Conservation (phyloP, 1,140 invertebrate species). For the Cotesia vestalis region DNA sequence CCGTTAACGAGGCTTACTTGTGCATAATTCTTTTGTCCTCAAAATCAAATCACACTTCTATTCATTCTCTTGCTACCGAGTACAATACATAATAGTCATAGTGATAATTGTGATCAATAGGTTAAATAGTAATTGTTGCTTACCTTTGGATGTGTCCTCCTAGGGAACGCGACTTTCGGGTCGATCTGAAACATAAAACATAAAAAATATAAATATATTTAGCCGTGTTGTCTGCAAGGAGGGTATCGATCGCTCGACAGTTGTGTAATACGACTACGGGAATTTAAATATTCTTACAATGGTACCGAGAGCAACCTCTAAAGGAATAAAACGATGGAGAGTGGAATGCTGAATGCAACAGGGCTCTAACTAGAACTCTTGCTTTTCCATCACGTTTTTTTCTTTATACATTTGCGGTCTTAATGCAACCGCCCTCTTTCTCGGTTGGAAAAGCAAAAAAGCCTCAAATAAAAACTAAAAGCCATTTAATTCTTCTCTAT, state of each 20-base stretch:
- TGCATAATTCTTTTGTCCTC: slow-evolving; percentile 29
- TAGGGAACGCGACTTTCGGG: slow-evolving; percentile 99
- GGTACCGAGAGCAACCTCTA: too few species aligned
- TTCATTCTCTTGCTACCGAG: not conserved
- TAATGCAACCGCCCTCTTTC: slow-evolving; percentile 1
- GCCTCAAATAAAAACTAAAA: not conserved
- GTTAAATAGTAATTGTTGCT: slow-evolving; percentile 59
- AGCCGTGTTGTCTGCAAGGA: not conserved
- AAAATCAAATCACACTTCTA: slow-evolving; percentile 10
- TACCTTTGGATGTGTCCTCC: slow-evolving; percentile 98
- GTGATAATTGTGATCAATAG: not conserved
- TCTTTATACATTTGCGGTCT: slow-evolving; percentile 2
- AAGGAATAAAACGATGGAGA: too few species aligned
- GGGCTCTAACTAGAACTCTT: not conserved
- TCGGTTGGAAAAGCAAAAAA: slow-evolving; percentile 9
- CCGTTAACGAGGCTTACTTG: slow-evolving; percentile 28
- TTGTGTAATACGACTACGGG: not conserved
- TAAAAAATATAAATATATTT: not conserved
- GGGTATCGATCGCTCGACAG: not conserved
- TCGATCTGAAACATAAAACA: slow-evolving; percentile 88
- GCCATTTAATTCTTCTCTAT: not conserved
- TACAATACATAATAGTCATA: slow-evolving; percentile 32
- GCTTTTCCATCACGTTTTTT: not conserved
- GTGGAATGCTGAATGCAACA: not conserved
- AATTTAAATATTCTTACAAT: too few species aligned